Conservation (phyloP, 2,113 vertebrate genomes). For the Melanostigma gelatinosum region DNA sequence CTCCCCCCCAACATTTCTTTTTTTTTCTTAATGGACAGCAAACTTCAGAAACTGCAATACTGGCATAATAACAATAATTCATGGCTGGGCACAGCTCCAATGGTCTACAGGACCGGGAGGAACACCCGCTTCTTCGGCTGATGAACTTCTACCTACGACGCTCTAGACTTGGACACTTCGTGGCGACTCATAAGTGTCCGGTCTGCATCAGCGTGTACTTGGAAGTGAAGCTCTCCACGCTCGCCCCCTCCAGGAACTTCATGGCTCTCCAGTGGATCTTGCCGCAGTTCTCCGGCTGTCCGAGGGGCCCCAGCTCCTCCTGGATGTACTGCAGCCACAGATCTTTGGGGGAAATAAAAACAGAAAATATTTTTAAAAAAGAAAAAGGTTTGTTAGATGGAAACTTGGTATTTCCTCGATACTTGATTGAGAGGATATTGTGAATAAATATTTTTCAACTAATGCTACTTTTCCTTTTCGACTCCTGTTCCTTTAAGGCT, state of each 20-base stretch:
- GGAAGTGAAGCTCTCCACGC: slow-evolving; percentile 88
- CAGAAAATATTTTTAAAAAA: background rate
- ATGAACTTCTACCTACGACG: background rate
- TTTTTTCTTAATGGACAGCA: background rate
- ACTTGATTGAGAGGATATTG: slow-evolving; percentile 11
- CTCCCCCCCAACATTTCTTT: background rate
- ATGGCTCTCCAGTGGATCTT: slow-evolving; percentile 96
- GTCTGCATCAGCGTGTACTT: slow-evolving; percentile 91
- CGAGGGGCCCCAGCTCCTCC: slow-evolving; percentile 87
- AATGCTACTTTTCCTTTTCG: background rate
- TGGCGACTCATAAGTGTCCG: slow-evolving; percentile 80
- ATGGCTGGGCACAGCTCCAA: background rate
- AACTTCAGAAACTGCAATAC: background rate
- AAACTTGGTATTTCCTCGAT: background rate
- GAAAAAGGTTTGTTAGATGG: background rate
- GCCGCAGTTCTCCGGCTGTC: slow-evolving; percentile 90
- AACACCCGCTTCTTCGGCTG: slow-evolving; percentile 15
- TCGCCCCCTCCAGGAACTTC: slow-evolving; percentile 89
- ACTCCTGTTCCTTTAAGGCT: background rate
- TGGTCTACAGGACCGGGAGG: background rate
- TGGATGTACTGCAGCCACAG: slow-evolving; percentile 95
- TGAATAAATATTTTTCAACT: slow-evolving; percentile 27
- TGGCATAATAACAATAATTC: background rate
- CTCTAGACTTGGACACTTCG: background rate
- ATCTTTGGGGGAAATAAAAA: slow-evolving; percentile 76